phyloP scores from a whole-genome alignment of 2,888 invertebrate genomes.

The Ormyrus labotus region DNA sequence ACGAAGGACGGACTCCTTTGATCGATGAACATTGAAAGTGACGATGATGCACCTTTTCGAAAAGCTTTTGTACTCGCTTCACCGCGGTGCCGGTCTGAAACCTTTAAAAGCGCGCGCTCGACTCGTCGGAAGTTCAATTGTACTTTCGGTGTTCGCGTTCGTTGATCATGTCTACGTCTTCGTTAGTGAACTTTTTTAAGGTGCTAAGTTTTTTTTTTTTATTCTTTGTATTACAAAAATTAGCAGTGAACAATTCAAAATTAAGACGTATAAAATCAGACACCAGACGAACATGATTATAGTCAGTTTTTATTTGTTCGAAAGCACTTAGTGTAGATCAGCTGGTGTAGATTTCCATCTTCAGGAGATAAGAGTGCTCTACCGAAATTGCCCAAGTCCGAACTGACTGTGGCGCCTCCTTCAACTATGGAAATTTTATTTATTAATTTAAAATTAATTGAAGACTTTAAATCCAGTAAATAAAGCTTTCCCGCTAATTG shows the following conservation, averaged over 20 bases:
- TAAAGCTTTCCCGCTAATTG: no score
- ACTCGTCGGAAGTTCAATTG: constrained; percentile 49
- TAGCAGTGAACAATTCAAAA: constrained; percentile 6
- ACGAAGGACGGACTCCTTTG: constrained; percentile 58
- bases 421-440: no score
- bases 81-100: background rate
- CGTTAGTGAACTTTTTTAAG: background rate
- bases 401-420: no score
- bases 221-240: constrained; percentile 23
- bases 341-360: no score
- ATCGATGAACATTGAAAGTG: constrained; percentile 62
- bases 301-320: no score
- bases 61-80: constrained; percentile 40
- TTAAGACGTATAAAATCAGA: no score
- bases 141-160: background rate
- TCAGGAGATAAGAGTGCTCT: no score
- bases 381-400: no score
- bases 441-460: no score
- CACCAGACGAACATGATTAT: no score
- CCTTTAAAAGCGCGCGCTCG: constrained; percentile 65
- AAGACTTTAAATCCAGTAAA: no score
- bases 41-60: constrained; percentile 54
- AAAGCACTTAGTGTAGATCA: no score
- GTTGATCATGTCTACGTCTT: background rate
- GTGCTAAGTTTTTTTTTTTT: background rate